phyloP scores from a whole-genome alignment of 2,797 vertebrate genomes.

The Rhadinocentrus ornatus region DNA sequence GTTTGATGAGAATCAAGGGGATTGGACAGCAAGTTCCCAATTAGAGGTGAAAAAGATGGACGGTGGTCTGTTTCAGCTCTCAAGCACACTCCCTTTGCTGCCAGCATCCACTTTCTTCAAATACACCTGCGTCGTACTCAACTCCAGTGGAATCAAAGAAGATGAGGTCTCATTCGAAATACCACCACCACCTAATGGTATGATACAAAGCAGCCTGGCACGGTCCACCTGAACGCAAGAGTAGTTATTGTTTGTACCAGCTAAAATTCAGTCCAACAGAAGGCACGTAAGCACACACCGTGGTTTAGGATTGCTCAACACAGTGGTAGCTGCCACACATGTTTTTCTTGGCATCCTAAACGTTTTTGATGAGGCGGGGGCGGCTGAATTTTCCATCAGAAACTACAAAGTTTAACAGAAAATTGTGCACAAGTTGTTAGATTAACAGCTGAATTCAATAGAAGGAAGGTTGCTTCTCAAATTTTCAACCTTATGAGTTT shows the following conservation, averaged over 20 bases:
- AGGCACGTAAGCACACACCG: background rate
- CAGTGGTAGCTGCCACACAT: background rate
- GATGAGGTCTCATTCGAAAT: fast-evolving
- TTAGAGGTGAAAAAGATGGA: fast-evolving
- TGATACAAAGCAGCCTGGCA: too few species aligned
- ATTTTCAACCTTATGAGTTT: background rate
- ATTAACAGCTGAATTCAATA: background rate
- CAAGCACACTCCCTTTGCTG: conserved; percentile 56
- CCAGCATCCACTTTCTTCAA: fast-evolving
- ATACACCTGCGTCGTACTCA: conserved; percentile 68
- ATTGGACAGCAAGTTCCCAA: background rate
- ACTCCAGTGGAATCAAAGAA: conserved; percentile 37
- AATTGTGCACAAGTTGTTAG: too few species aligned
- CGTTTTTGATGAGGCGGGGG: background rate
- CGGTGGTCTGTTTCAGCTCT: conserved; percentile 52
- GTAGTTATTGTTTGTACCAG: background rate
- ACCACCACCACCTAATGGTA: fast-evolving
- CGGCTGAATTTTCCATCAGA: background rate
- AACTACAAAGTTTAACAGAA: background rate
- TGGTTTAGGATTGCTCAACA: background rate
- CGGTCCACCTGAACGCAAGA: background rate
- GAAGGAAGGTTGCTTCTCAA: background rate
- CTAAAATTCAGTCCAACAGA: background rate
- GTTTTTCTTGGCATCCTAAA: background rate
- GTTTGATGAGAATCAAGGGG: background rate